Percentiles rank a stretch among this genome's conserved stretches.
Conservation (phyloP, 64 coral and sea anemone species). For the Cladopsammia gracilis region DNA sequence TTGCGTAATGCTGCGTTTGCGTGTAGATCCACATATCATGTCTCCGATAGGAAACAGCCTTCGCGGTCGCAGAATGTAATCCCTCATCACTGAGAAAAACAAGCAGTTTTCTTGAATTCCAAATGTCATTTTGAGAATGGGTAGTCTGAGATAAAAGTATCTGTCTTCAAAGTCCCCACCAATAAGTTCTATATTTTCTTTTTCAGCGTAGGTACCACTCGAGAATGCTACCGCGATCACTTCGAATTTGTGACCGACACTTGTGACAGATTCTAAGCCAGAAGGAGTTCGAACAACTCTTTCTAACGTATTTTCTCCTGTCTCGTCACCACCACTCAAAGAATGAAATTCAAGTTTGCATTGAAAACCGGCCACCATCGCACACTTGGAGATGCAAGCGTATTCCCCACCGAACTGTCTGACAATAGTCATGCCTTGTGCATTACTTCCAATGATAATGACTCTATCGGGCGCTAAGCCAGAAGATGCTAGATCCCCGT, state of each 20-base stretch:
- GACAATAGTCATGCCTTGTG: constrained; percentile 87
- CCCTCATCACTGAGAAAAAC: constrained; percentile 73
- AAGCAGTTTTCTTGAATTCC: constrained; percentile 92
- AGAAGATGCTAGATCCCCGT: constrained; percentile 70
- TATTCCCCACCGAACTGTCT: constrained; percentile 86
- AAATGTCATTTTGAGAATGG: constrained; percentile 95
- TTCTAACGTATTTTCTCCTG: constrained; percentile 74
- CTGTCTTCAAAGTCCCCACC: constrained; percentile 96
- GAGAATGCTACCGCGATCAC: constrained; percentile 76
- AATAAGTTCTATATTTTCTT: constrained; percentile 86
- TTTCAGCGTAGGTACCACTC: constrained; percentile 92
- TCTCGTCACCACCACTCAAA: constrained; percentile 55
- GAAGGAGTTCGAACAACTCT: constrained; percentile 94
- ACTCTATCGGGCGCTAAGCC: constrained; percentile 68
- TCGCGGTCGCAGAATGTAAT: constrained; percentile 75
- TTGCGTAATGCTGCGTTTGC: constrained; percentile 84
- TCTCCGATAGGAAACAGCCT: constrained; percentile 89
- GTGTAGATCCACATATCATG: constrained; percentile 62
- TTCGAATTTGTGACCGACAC: constrained; percentile 67
- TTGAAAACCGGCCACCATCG: constrained; percentile 80
- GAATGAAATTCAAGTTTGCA: constrained; percentile 96
- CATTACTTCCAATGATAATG: constrained; percentile 79
- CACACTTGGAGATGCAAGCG: constrained; percentile 86
- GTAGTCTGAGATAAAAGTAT: constrained; percentile 88
- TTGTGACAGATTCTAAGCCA: constrained; percentile 90